Conservation (phyloP, 2,113 vertebrate species). For the Anseranas semipalmata region DNA sequence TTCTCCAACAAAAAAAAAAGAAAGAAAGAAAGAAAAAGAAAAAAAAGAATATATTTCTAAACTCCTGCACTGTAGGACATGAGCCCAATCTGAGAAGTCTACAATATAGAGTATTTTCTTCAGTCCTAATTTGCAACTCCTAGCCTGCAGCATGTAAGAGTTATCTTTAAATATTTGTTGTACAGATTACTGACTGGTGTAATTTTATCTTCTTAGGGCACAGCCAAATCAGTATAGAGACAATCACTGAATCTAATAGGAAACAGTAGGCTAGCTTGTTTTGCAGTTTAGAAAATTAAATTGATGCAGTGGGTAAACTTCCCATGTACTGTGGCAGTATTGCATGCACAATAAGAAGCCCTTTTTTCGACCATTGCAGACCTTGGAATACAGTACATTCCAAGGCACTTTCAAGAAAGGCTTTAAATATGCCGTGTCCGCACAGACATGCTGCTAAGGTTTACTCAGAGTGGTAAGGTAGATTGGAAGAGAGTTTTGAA, state of each 20-base stretch:
- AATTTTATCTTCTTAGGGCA: neutral
- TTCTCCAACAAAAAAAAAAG: neutral
- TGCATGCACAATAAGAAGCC: neutral
- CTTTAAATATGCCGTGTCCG: neutral
- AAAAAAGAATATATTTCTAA: neutral
- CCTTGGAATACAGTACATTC: neutral
- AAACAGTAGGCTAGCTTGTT: neutral
- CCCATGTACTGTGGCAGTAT: neutral
- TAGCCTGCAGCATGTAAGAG: neutral
- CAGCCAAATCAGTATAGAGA: neutral
- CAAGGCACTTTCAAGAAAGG: neutral
- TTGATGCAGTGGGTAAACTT: neutral
- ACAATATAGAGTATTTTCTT: neutral
- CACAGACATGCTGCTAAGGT: neutral
- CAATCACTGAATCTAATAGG: neutral
- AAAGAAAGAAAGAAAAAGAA: no score
- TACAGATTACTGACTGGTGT: neutral
- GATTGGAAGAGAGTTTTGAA: neutral
- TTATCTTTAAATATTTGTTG: neutral
- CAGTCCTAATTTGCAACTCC: neutral
- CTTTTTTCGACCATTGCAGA: neutral
- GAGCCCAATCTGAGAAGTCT: neutral
- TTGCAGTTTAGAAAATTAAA: neutral
- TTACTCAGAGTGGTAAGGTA: neutral
- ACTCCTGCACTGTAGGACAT: neutral